A percentile compares a stretch with the other conserved stretches of the same genome.
Conservation (phyloP, 1,140 invertebrate genomes). For the Cardiocondyla obscurior region DNA sequence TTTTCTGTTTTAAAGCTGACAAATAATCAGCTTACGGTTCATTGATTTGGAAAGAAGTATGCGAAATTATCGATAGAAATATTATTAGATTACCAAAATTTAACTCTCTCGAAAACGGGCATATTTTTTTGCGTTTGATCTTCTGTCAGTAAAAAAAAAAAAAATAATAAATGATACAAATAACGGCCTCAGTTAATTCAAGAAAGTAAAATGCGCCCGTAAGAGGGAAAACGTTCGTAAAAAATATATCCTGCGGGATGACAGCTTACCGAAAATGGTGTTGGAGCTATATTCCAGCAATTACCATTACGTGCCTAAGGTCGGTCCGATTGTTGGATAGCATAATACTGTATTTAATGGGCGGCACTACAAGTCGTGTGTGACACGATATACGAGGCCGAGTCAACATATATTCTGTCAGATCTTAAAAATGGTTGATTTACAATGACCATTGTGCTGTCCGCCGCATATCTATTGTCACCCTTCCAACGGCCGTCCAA, state of each 20-base stretch:
- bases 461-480: slow-evolving; percentile 80
- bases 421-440: slow-evolving; percentile 83
- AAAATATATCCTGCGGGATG: slow-evolving; percentile 64
- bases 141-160: too few relatives aligned
- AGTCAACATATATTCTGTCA: slow-evolving; percentile 82
- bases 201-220: background rate
- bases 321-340: slow-evolving; percentile 74
- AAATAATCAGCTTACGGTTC: too few relatives aligned
- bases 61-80: too few relatives aligned
- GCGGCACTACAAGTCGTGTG: slow-evolving; percentile 70
- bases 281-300: slow-evolving; percentile 77
- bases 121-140: too few relatives aligned
- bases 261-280: slow-evolving; percentile 81
- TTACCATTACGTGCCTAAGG: slow-evolving; percentile 79
- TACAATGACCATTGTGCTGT: slow-evolving; percentile 82
- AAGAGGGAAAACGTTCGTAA: slow-evolving; percentile 21
- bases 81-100: too few relatives aligned
- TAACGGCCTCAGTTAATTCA: background rate
- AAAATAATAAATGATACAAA: background rate
- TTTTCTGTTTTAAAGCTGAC: background rate
- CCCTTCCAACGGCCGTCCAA: slow-evolving; percentile 57
- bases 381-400: slow-evolving; percentile 80
- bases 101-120: too few relatives aligned
- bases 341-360: slow-evolving; percentile 83
- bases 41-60: too few relatives aligned